Percentiles rank a stretch among this genome's conserved stretches.
phyloP scores from a whole-genome alignment of 2,797 vertebrate species.

The Ctenopoma kingsleyae region DNA sequence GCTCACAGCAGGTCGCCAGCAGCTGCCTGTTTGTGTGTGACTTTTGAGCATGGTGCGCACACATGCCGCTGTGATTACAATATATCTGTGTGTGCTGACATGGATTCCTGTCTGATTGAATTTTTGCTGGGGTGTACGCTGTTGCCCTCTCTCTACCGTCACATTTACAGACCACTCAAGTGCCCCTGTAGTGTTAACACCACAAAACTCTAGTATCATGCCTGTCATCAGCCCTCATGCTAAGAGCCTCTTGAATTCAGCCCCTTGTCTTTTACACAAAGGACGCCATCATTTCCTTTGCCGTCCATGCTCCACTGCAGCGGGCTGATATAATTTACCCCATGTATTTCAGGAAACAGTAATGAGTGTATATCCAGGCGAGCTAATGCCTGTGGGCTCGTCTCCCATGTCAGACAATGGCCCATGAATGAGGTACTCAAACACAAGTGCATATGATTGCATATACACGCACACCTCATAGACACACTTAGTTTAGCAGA shows the following conservation, averaged over 20 bases:
- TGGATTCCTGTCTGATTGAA: conserved; percentile 30
- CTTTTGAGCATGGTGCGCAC: conserved; percentile 52
- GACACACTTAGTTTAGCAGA: conserved; percentile 8
- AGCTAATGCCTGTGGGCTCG: conserved; percentile 50
- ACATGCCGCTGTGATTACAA: conserved; percentile 50
- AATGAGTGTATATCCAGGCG: conserved; percentile 53
- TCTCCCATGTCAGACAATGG: conserved; percentile 58
- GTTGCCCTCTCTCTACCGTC: conserved; percentile 18
- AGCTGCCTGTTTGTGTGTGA: conserved; percentile 60
- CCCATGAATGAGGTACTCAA: conserved; percentile 49
- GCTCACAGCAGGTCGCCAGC: conserved; percentile 48
- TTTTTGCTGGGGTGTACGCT: conserved; percentile 10
- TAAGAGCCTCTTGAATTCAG: conserved; percentile 63
- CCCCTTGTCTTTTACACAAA: conserved; percentile 57
- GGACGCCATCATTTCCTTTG: conserved; percentile 51
- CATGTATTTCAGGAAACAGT: conserved; percentile 62
- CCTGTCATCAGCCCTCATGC: conserved; percentile 54
- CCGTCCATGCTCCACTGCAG: conserved; percentile 31
- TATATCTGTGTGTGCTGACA: conserved; percentile 26
- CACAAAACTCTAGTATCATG: conserved; percentile 42
- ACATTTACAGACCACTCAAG: conserved; percentile 55
- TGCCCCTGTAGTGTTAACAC: conserved; percentile 39
- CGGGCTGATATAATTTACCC: conserved; percentile 52
- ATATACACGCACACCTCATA: conserved; percentile 4
- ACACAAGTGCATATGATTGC: conserved; percentile 38